Conservation (phyloP, 2,888 invertebrate species). For the Tinea semifulvella region DNA sequence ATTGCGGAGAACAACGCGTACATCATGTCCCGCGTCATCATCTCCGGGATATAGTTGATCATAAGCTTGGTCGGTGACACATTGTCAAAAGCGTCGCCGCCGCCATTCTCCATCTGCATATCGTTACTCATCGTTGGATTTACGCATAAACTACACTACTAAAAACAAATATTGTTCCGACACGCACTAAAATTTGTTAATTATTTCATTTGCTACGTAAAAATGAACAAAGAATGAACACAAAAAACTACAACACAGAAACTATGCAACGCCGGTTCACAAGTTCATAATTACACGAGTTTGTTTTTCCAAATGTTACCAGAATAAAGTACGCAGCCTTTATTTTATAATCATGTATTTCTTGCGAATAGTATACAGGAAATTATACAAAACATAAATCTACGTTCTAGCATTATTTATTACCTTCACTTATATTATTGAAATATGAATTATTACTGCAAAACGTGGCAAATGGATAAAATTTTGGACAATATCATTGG, state of each 20-base stretch:
- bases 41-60: slow-evolving; percentile 64
- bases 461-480: no score
- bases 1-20: slow-evolving; percentile 63
- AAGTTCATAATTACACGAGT: slow-evolving; percentile 57
- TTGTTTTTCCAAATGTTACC: slow-evolving; percentile 60
- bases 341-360: no score
- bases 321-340: slow-evolving; percentile 34
- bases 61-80: slow-evolving; percentile 67
- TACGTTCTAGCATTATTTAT: no score
- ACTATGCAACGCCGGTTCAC: slow-evolving; percentile 62
- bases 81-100: slow-evolving; percentile 59
- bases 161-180: slow-evolving; percentile 29
- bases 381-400: no score
- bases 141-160: slow-evolving; percentile 55
- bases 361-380: no score
- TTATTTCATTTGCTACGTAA: slow-evolving; percentile 7
- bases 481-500: no score
- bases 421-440: no score
- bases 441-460: no score
- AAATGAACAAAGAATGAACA: slow-evolving; percentile 29
- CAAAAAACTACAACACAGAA: slow-evolving; percentile 52
- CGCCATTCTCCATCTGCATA: slow-evolving; percentile 60
- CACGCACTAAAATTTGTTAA: slow-evolving; percentile 4
- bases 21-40: slow-evolving; percentile 66
- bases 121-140: slow-evolving; percentile 54